Base-by-base conservation (phyloP, 2,888 invertebrate species). In the Cordilura impudica region DNA sequence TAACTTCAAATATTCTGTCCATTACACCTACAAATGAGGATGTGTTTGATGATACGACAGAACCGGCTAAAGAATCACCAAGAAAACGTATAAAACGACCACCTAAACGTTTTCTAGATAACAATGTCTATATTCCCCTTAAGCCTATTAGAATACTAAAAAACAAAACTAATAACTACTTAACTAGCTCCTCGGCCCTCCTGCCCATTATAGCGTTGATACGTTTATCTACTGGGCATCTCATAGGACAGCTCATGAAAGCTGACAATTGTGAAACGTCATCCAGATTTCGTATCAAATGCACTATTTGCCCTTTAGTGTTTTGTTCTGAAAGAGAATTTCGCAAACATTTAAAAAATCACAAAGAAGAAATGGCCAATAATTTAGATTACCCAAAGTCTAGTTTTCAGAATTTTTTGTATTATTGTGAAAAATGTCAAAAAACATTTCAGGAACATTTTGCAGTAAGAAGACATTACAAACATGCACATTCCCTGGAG, bases 371-470 rank as follows among this genome's bases (percentile, higher is more conserved):
- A 39, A 43, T 18, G 3, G 23, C 23, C 2, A 43, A 58, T 19
- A 14, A 35, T 31, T 53, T 53, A 31, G 6, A 51, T 6, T 3
- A 1, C 4, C n/a, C 3, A 26, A 21, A 56, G 12, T 3, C 18
- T 23, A 23, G 1, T 8, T 18, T n/a, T 1, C 45, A 67, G 10
- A 43, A 23, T 0, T 72, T 67, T 19, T 47, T 16, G n/a, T 79
- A 51, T 65, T 49, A 45, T 54, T 79, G 79, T 88, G 92, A 92
- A 85, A 93, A 94, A 85, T 96, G 96, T 88, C 92, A 93, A 60
- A 95, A 94, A 88, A 91, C 92, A 71, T 96, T 96, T 90, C 93
- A 93, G 83, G 94, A 94, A 87, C 93, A 93, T 81, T 94, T 94
- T 85, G 90, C 95, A 65, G 89, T 96, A 81, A 92, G 93, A 86